A percentile compares a stretch with the other conserved stretches of the same genome.
Evolutionary conservation across 2,113 vertebrate genomes (phyloP).

Genomic region (Motacilla tschutschensis): DNA sequence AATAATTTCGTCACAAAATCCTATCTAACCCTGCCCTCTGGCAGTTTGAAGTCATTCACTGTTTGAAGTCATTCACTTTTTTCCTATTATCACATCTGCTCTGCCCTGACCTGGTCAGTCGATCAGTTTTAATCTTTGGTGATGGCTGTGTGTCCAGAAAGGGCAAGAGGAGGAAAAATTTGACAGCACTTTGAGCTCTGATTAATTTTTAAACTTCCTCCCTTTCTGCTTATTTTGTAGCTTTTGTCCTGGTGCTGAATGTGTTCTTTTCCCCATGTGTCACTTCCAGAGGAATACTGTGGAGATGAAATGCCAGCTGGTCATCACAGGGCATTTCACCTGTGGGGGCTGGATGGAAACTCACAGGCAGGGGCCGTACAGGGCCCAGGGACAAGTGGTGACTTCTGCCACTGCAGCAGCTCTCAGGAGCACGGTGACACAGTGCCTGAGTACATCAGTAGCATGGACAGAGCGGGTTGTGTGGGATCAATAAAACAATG

Average conservation of each 20-base stretch:
- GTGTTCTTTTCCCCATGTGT: not conserved
- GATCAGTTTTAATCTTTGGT: not conserved
- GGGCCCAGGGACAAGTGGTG: not conserved
- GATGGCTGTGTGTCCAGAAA: not conserved
- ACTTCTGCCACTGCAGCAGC: not conserved
- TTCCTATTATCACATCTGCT: not conserved
- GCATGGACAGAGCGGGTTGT: not conserved
- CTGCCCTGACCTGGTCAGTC: not conserved
- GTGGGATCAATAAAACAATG: not conserved
- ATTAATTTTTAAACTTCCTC: conserved; percentile 65
- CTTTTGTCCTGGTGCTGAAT: conserved; percentile 21
- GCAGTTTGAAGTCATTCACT: not conserved
- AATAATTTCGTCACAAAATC: not conserved
- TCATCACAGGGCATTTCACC: not conserved
- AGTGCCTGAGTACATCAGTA: not conserved
- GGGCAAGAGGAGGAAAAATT: not conserved
- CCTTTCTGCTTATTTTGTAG: conserved; percentile 30
- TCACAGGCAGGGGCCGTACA: not conserved
- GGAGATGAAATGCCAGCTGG: not conserved
- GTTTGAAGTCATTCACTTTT: not conserved
- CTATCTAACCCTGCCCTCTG: not conserved
- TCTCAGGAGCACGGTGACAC: not conserved
- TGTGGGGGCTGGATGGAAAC: not conserved
- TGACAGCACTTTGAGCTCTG: not conserved
- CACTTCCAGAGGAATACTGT: not conserved